Base-by-base conservation (phyloP, 2,888 invertebrate species). In the Geotrupes spiniger region DNA sequence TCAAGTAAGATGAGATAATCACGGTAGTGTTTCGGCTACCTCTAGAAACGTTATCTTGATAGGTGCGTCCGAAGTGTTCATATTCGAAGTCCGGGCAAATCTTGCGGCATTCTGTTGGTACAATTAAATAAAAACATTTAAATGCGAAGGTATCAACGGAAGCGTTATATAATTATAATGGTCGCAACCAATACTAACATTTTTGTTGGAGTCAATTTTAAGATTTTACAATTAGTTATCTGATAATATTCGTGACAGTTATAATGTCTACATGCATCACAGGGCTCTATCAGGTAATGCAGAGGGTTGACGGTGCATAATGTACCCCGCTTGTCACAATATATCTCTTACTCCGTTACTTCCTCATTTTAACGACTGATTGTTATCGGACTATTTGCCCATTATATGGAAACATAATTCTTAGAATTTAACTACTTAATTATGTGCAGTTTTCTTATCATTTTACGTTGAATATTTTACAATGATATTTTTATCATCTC, bases 341-440 rank as follows among this genome's bases (percentile, higher is more conserved):
- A 62, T 63, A 63, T 61, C 62, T 62, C 57, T 58, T 57, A 58
- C 62, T 56, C 59, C 57, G 61, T 63, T 62, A 61, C 62, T 62
- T 62, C 65, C 62, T 64, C 62, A 62, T 65, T 63, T 64, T 64
- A 66, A 66, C 64, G 64, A 61, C 64, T 55, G 66, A 66, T 66
- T 43, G 51, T 63, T 64, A 66, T 66, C 66, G 52, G 47, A 53
- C 59, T 48, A 63, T 66, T 64, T 64, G 60, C 57, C 58, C 64
- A 62, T 64, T 63, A 63, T 63, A 64, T 63, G 54, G 56, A 59
- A 58, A 58, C 56, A 60, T 57, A 52, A 59, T 61, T 59, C 57
- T 56, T 49, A 26, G 57, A 54, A 56, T 49, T 49, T 49, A 45
- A 33, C 15, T 10, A 29, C n/a, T n/a, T n/a, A n/a, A n/a, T n/a